Base-by-base conservation (phyloP, 2,113 vertebrate species). In the Cyprinodon variegatus region DNA sequence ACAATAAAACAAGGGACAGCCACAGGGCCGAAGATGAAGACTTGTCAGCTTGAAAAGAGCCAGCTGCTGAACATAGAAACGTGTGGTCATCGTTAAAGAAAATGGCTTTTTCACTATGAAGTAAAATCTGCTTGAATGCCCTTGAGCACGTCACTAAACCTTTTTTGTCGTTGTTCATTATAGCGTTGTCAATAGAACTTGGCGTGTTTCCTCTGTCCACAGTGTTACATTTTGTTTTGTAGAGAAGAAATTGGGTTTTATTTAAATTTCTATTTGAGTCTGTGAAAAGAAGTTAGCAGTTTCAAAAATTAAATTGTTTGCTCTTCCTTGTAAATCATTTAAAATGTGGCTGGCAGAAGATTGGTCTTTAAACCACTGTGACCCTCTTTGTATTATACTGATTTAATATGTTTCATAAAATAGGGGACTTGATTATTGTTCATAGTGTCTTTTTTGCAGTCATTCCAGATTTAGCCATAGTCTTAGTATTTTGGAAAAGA, bases 271-370 rank as follows among this genome's bases (percentile, higher is more conserved):
- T 1, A 81, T 85, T 83, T 64, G 59, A 22, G 72, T 68, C 64
- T 20, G 45, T 68, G 59, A 79, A 83, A 83, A 83, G 37, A 64
- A 78, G 76, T 76, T 73, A 79, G 40, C 77, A 41, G 71, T 70
- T 66, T 66, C 74, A 15, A 72, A 29, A 80, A 81, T 77, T 72
- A 29, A 84, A 81, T 84, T 72, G 29, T 29, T 10, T 69, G 50
- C 4, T 3, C 9, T 11, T 68, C 65, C 50, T 45, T 20, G 37
- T 57, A 63, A 40, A 65, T 60, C 50, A 57, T 57, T 57, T n/a
- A 57, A n/a, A 57, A 57, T 57, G 8, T 20, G 6, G 50, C 50
- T 20, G 1, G 53, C 5, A 72, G 60, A 40, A 7, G 65, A 39
- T 72, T 71, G 69, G 37, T 40, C 74, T 77, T 68, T 74, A 71